These are phyloP conservation scores for Pangasianodon hypophthalmus DNA, from an alignment of 2,113 vertebrate species.

Conservation along the genomic window DNA sequence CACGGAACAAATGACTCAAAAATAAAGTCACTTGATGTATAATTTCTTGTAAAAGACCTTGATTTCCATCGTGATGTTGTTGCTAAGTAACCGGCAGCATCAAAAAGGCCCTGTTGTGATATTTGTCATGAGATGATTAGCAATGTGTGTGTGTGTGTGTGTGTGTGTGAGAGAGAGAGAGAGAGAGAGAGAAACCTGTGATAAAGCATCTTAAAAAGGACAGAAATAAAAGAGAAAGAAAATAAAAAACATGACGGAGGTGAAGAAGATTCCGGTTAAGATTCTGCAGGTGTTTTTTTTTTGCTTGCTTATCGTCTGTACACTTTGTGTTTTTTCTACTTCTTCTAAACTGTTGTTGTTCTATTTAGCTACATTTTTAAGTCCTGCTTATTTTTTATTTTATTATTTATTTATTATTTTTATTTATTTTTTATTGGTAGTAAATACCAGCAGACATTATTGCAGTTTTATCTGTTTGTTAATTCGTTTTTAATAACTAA, in stretches of 20 bases:
- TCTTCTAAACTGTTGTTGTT: too few species aligned
- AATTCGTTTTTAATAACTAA: background rate
- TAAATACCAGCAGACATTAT: too few species aligned
- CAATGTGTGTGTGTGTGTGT: background rate
- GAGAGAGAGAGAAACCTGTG: background rate
- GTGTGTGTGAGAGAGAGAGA: background rate
- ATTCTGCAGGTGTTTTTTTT: background rate
- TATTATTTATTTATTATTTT: too few species aligned
- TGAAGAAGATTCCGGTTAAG: background rate
- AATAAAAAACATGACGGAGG: background rate
- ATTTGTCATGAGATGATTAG: background rate
- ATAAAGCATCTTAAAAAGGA: background rate
- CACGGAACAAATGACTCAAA: background rate
- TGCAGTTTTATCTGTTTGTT: background rate
- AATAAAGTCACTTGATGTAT: background rate
- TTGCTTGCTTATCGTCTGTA: background rate
- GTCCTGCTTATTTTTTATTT: too few species aligned
- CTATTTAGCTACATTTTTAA: too few species aligned
- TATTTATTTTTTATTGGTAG: too few species aligned
- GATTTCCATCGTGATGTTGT: background rate
- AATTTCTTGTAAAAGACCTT: slow-evolving; percentile 5
- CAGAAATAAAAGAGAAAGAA: background rate
- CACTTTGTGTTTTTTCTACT: background rate
- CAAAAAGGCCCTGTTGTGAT: background rate
- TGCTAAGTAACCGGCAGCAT: background rate